Percentiles rank a stretch among this genome's conserved stretches.
Conservation (phyloP, 2,113 vertebrate genomes). For the Nanorana parkeri region DNA sequence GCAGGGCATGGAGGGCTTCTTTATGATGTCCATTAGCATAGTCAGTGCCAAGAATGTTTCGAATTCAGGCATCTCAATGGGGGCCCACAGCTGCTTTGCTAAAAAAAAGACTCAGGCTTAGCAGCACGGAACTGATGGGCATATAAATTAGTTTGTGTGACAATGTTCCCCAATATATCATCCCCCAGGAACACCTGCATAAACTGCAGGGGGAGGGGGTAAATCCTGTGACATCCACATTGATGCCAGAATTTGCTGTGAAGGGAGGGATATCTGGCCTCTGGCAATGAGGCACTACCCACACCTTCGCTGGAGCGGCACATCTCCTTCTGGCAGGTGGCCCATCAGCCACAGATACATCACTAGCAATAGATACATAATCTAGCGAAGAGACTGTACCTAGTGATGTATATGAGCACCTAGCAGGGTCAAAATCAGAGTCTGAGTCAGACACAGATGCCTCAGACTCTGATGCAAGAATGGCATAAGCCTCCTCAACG, state of each 20-base stretch:
- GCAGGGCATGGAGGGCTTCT: neutral
- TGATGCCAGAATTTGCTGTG: neutral
- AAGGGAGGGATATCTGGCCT: neutral
- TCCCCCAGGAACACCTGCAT: neutral
- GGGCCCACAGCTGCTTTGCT: neutral
- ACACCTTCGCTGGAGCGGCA: neutral
- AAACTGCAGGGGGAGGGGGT: neutral
- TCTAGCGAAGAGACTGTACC: too few relatives aligned
- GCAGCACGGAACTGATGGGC: neutral
- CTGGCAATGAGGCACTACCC: conserved; percentile 9
- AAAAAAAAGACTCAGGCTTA: neutral
- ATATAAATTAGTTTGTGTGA: neutral
- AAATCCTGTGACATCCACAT: neutral
- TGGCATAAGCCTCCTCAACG: too few relatives aligned
- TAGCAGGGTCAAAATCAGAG: too few relatives aligned
- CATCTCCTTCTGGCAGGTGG: neutral
- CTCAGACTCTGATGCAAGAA: too few relatives aligned
- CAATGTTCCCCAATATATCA: neutral
- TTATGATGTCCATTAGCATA: neutral
- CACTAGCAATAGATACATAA: too few relatives aligned
- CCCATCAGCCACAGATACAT: too few relatives aligned
- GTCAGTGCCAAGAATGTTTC: neutral
- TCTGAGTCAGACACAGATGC: too few relatives aligned
- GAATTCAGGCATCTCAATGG: neutral
- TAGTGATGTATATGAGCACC: too few relatives aligned